Percentiles rank a stretch among this genome's conserved stretches.
Evolutionary conservation across 2,888 invertebrate genomes (phyloP).

Genomic region (Marasmarcha lunaedactyla): DNA sequence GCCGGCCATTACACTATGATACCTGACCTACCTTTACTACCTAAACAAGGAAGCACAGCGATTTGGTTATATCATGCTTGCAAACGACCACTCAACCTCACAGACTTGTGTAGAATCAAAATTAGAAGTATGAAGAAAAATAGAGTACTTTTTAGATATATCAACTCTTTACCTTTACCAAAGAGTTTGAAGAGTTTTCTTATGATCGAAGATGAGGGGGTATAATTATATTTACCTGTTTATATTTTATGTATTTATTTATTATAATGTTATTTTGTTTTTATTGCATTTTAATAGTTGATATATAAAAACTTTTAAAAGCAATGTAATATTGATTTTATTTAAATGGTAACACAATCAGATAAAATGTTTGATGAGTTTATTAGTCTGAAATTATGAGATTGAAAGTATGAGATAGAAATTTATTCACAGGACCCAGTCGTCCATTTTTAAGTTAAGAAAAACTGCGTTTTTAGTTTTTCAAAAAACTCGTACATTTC

Average conservation of each 20-base stretch:
- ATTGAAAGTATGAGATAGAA: too few relatives aligned
- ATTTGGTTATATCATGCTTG: slow-evolving; percentile 48
- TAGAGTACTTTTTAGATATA: slow-evolving; percentile 41
- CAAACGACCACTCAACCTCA: slow-evolving; percentile 59
- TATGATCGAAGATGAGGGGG: slow-evolving; percentile 63
- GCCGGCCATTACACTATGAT: slow-evolving; percentile 39
- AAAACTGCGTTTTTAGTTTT: too few relatives aligned
- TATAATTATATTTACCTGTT: slow-evolving; percentile 4
- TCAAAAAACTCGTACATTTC: too few relatives aligned
- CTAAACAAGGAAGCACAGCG: slow-evolving; percentile 30
- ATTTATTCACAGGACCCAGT: too few relatives aligned
- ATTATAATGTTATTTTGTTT: too few relatives aligned
- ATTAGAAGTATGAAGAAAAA: slow-evolving; percentile 42
- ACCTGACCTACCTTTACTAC: slow-evolving; percentile 17
- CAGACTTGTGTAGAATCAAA: slow-evolving; percentile 69
- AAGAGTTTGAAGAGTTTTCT: slow-evolving; percentile 66
- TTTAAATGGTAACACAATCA: too few relatives aligned
- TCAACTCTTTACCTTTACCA: slow-evolving; percentile 63
- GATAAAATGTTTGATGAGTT: too few relatives aligned
- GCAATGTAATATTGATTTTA: too few relatives aligned
- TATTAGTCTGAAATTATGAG: too few relatives aligned
- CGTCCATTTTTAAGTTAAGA: too few relatives aligned
- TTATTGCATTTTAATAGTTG: too few relatives aligned
- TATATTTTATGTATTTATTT: background rate
- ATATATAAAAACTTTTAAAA: too few relatives aligned